These are phyloP conservation scores for Drosophila seguyi DNA, from an alignment of 1,140 invertebrate genomes.

Conservation along the genomic window DNA sequence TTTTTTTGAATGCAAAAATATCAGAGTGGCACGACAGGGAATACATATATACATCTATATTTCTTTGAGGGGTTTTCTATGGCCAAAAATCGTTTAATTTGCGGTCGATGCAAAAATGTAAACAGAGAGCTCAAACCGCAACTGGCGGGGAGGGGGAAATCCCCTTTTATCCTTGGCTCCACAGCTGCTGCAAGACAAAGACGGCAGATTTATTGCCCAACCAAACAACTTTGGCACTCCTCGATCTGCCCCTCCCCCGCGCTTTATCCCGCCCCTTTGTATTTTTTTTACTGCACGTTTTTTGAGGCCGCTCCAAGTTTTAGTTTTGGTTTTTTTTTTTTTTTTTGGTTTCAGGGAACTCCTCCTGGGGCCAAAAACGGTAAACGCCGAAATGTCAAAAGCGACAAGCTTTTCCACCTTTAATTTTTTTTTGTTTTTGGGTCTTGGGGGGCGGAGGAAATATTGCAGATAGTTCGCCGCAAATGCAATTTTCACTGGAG, in stretches of 20 bases:
- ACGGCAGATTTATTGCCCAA: slow-evolving; percentile 40
- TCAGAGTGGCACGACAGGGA: neutral
- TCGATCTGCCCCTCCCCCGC: slow-evolving; percentile 2
- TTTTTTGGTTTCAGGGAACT: neutral
- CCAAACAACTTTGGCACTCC: slow-evolving; percentile 37
- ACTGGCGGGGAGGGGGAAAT: neutral
- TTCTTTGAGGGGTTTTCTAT: neutral
- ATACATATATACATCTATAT: neutral
- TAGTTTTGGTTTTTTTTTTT: neutral
- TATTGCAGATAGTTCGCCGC: slow-evolving; percentile 19
- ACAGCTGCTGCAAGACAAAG: slow-evolving; percentile 35
- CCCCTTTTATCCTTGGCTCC: slow-evolving; percentile 20
- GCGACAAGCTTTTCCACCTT: slow-evolving; percentile 40
- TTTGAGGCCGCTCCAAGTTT: slow-evolving; percentile 33
- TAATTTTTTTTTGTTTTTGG: neutral
- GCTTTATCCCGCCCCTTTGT: neutral
- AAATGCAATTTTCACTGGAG: slow-evolving; percentile 38
- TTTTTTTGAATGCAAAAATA: slow-evolving; percentile 25
- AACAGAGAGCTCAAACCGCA: slow-evolving; percentile 27
- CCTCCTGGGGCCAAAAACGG: slow-evolving; percentile 1
- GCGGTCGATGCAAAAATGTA: slow-evolving; percentile 23
- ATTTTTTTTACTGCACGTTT: slow-evolving; percentile 19
- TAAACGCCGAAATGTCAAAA: slow-evolving; percentile 44
- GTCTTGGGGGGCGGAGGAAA: neutral
- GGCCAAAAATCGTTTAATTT: slow-evolving; percentile 37